These are phyloP conservation scores for Anoplophora glabripennis DNA, from an alignment of 1,140 invertebrate genomes.

Conservation along the genomic window DNA sequence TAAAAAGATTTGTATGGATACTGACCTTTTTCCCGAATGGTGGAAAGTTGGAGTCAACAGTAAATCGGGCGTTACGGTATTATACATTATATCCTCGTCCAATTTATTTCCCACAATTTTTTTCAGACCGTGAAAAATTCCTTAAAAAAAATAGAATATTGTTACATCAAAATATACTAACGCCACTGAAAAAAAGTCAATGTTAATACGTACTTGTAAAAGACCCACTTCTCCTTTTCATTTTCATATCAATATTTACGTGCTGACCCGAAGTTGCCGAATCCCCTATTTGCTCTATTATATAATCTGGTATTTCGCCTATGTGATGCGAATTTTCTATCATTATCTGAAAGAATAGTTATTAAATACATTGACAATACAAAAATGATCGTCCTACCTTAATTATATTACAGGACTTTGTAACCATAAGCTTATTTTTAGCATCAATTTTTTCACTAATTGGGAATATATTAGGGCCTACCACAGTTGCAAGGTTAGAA, in stretches of 20 bases:
- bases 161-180: background rate
- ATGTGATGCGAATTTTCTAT: constrained; percentile 74
- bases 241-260: constrained; percentile 57
- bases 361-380: background rate
- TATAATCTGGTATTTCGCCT: constrained; percentile 64
- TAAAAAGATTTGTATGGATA: constrained; percentile 2
- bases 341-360: constrained; percentile 59
- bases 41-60: constrained; percentile 50
- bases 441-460: constrained; percentile 51
- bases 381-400: constrained; percentile 28
- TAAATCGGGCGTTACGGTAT: constrained; percentile 39
- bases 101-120: constrained; percentile 67
- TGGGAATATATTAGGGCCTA: constrained; percentile 83
- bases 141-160: constrained; percentile 51
- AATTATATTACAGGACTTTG: constrained; percentile 43
- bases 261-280: constrained; percentile 23
- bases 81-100: constrained; percentile 49
- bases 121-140: constrained; percentile 72
- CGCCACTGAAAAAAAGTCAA: background rate
- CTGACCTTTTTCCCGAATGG: constrained; percentile 59
- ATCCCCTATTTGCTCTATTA: constrained; percentile 50
- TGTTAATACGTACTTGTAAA: constrained; percentile 65
- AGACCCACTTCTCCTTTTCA: constrained; percentile 76
- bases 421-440: constrained; percentile 39
- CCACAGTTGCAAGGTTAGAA: constrained; percentile 75